Base-by-base conservation (phyloP, 2,888 invertebrate genomes). In the Lypha dubia region DNA sequence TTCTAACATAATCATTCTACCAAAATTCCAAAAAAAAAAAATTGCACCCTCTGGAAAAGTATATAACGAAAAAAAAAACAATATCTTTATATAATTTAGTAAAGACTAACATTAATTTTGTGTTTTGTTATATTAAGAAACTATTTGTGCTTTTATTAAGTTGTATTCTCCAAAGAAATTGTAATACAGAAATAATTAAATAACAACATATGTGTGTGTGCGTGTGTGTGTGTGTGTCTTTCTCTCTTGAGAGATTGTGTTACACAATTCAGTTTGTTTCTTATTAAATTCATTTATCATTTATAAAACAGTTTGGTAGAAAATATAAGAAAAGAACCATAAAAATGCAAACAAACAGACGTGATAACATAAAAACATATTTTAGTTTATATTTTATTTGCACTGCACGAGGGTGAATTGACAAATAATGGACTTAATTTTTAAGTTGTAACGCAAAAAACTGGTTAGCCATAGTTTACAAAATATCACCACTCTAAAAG, bases 201-300 rank as follows among this genome's bases (percentile, higher is more conserved):
- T 46, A 38, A 67, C 20, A 51, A 73, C 49, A 49, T 56, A 20
- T 35, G 24, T 53, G n/a, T n/a, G n/a, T n/a, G n/a, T n/a, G n/a
- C n/a, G n/a, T n/a, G n/a, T n/a, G n/a, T n/a, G n/a, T n/a, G n/a
- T n/a, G n/a, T n/a, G n/a, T n/a, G n/a, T n/a, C n/a, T n/a, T n/a
- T n/a, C 20, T 46, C 56, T 44, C 68, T 51, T 53, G 67, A 44
- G 67, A 44, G 60, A 53, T 51, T 51, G 17, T 41, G n/a, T 58
- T 49, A 60, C 9, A 73, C 49, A 74, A 60, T 38, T 1, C 4
- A 46, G 6, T 44, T 51, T n/a, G 53, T 44, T 51, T 68, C n/a
- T 62, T 62, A 81, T 68, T 81, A 81, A 81, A 68, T 46, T 62
- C 68, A 75, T 75, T 81, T 75, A 75, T 75, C 74, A 81, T 67